Base-by-base conservation (phyloP, 2,888 invertebrate genomes). In the Melinaea menophilus region DNA sequence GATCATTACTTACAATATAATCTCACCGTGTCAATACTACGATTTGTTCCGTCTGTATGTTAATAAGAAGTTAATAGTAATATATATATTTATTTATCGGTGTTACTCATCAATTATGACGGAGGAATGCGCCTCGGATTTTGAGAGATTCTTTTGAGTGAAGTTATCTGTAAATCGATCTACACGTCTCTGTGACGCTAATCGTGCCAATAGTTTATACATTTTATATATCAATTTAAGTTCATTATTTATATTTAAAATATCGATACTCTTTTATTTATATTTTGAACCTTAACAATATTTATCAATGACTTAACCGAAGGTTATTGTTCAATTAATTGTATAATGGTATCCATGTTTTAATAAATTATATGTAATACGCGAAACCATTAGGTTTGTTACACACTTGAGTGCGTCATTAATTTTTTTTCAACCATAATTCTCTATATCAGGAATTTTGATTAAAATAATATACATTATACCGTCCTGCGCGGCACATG, bases 201-300 rank as follows among this genome's bases (percentile, higher is more conserved):
- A 88, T 88, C 86, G 85, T 80, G 74, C 76, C 74, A 64, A 79
- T 73, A 73, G 74, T 72, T 80, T 81, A 83, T 83, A 81, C 77
- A 80, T 76, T 72, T 69, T 51, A 61, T 55, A 61, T 65, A 56
- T 64, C 41, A 9, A 41, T 41, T 9, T 2, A 41, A 41, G 9
- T 41, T 41, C 41, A 41, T 41, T 9, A 11, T 11, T 9, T 1
- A 1, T 9, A 41, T 41, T 9, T 5, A 2, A 41, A 41, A 41
- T 3, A 3, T 41, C 41, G 41, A 41, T 41, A 9, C 9, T 9
- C 11, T 41, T 41, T 22, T 22, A 22, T 22, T 22, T 22, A 22
- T 22, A 22, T 22, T 22, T 22, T 22, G 22, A 22, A 22, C 22
- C 22, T 37, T 5, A 37, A 37, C 37, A 37, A 7, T 4, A 37